Percentiles rank a stretch among this genome's conserved stretches.
Conservation (phyloP, 2,113 vertebrate species). For the Edolisoma coerulescens region DNA sequence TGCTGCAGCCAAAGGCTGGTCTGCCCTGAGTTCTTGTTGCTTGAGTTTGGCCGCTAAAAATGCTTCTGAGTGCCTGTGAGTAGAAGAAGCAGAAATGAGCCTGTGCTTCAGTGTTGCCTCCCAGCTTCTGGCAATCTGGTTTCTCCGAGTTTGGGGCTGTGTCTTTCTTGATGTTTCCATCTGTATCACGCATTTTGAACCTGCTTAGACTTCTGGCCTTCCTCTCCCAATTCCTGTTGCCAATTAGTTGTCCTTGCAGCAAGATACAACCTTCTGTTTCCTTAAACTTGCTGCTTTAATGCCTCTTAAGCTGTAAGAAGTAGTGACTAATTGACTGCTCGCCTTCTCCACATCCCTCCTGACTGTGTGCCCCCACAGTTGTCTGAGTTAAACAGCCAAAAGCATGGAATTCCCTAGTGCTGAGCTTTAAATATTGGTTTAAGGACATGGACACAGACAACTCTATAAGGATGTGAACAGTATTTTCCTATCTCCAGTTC, state of each 20-base stretch:
- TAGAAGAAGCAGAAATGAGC: neutral
- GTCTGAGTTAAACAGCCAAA: neutral
- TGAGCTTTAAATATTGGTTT: neutral
- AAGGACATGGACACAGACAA: neutral
- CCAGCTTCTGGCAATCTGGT: neutral
- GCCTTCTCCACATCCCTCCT: neutral
- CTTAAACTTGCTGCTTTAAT: neutral
- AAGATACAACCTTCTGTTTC: neutral
- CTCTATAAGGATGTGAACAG: neutral
- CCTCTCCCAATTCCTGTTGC: neutral
- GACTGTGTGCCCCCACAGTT: neutral
- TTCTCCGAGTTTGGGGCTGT: neutral
- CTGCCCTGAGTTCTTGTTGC: neutral
- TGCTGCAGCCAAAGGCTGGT: neutral
- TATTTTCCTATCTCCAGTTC: neutral
- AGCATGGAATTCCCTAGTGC: neutral
- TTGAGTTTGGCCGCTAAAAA: neutral
- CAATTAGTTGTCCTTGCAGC: neutral
- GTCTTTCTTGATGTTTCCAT: neutral
- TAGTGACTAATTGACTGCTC: neutral
- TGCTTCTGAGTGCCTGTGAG: neutral
- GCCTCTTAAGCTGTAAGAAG: neutral
- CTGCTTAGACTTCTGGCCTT: neutral
- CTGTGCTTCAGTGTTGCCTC: neutral
- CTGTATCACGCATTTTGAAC: neutral